Base-by-base conservation (phyloP, 2,113 vertebrate genomes). In the Phyllostomus hastatus region DNA sequence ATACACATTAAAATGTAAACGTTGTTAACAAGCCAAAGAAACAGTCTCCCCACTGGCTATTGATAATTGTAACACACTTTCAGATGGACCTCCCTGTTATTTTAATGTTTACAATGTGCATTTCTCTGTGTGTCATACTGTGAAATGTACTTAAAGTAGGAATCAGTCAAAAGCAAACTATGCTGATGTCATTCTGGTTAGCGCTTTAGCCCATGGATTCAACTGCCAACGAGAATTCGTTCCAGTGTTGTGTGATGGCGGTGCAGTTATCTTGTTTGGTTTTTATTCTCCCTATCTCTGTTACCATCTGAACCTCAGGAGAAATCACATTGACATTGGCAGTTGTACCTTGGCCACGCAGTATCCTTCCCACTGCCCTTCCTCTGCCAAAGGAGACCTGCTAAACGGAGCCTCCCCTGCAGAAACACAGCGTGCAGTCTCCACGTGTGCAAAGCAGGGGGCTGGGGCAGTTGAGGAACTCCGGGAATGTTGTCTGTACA, bases 401-500 rank as follows among this genome's bases (percentile, higher is more conserved):
- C 97, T 97, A 95, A 96, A 82, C 81, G n/a, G 38, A 88, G 95
- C 88, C 26, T 12, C 91, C 59, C 9, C 7, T 64, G 43, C 75
- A 95, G 94, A 97, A 83, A 89, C 22, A 78, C 10, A 90, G 64
- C 35, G 92, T 73, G 46, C 72, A 48, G 69, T 94, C 84, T 52
- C 81, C 97, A 97, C 95, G 93, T 97, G 97, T 97, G 98, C 88
- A 93, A 92, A 79, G 94, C 93, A 93, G 83, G 95, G 85, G 10
- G 72, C 78, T 96, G 92, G 97, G 98, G 97, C 94, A 76, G 19
- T 57, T 93, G 88, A 93, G 96, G 83, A 26, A 95, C 33, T 91
- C 90, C 22, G 94, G 57, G 93, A 97, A 95, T 81, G 24, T 43
- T 72, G 87, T 96, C 96, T 97, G 11, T 41, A 75, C 94, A 94